Base-by-base conservation (phyloP, 2,113 vertebrate species). In the Octodon degus region DNA sequence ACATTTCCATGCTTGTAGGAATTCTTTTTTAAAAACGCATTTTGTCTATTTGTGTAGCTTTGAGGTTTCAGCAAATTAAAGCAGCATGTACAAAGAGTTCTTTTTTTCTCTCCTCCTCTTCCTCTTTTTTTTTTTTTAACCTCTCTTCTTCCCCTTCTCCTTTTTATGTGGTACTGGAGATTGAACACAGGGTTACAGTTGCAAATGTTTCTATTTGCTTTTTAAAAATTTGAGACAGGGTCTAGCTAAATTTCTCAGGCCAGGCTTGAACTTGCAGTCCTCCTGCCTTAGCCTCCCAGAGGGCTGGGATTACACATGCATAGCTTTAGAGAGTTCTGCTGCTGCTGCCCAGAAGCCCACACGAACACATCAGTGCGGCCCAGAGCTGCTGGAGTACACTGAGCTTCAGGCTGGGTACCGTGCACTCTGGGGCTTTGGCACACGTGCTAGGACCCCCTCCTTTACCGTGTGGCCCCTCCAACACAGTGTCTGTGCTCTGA, bases 1-100 rank as follows among this genome's bases (percentile, higher is more conserved):
- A 76, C 22, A 25, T 12, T 25, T 88, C 25, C 17, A 25, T 37
- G 14, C 27, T 93, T 93, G 53, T 84, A 84, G 32, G 90, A 50
- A 63, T 27, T 47, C 81, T 55, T 88, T 43, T 92, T 37, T 0
- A 5, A 67, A 95, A 93, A 80, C 17, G 40, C 50, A 12, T 13
- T 43, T 86, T 77, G 40, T 58, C n/a, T 90, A 83, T 80, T 30
- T 77, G 40, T 84, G 70, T 65, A 77, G 19, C 63, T 91, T 94
- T 60, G 76, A 65, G 60, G 85, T 95, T 58, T 14, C 17, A 72
- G 72, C 34, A 88, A 88, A 88, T 47, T 50, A 90, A 55, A 96
- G 22, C 67, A 76, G 32, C 34, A 93, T 62, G 16, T 24, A 55
- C 7, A 53, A 32, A 20, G 47, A 14, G 2, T 86, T 32, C 27